A percentile compares a stretch with the other conserved stretches of the same genome.
Conservation (phyloP, 2,113 vertebrate species). For the Cinclus mexicanus region DNA sequence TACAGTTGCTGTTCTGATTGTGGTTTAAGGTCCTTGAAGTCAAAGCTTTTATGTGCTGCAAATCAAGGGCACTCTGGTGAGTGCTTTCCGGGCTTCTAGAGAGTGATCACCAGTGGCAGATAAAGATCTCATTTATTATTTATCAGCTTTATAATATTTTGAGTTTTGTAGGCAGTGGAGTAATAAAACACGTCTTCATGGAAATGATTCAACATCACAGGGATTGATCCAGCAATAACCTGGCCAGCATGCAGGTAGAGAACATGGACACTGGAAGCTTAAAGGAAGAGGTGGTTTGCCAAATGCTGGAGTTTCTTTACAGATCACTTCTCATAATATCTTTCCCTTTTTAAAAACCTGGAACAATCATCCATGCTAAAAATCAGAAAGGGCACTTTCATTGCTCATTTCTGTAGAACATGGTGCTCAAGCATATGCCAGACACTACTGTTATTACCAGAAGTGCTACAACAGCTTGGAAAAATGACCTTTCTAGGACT, state of each 20-base stretch:
- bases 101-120: not conserved
- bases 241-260: not conserved
- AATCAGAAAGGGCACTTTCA: not conserved
- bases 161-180: not conserved
- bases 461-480: not conserved
- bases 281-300: not conserved
- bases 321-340: not conserved
- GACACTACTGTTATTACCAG: not conserved
- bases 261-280: not conserved
- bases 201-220: not conserved
- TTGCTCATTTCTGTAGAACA: not conserved
- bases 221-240: not conserved
- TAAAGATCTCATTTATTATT: conserved; percentile 13
- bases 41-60: not conserved
- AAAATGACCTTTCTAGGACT: not conserved
- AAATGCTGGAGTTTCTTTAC: not conserved
- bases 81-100: not conserved
- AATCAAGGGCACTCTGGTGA: not conserved
- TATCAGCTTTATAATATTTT: conserved; percentile 10
- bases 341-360: not conserved
- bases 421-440: not conserved
- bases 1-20: not conserved
- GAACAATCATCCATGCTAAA: not conserved
- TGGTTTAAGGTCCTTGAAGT: not conserved
- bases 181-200: not conserved